Evolutionary conservation across 92 coral and sea anemone genomes (phyloP).

Genomic region (Meandrina meandrites): DNA sequence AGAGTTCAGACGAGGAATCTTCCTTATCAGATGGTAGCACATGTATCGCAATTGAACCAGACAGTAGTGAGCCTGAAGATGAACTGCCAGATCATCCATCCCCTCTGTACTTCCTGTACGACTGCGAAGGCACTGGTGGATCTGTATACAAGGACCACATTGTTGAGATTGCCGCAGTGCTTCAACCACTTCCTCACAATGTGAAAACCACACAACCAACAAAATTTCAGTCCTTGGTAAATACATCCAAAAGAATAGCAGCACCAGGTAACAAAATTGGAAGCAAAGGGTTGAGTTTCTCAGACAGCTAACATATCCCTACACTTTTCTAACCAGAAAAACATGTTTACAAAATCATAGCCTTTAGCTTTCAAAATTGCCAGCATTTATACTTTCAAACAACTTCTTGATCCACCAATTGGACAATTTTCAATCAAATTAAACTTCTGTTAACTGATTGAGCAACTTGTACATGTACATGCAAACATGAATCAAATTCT

Average conservation of each 20-base stretch:
- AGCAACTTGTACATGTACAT: too few species aligned
- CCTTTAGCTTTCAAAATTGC: too few species aligned
- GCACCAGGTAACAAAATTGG: conserved; percentile 36
- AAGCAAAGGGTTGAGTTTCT: too few species aligned
- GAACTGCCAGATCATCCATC: too few species aligned
- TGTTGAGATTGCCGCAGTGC: conserved; percentile 55
- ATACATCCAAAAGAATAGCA: conserved; percentile 42
- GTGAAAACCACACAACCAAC: background rate
- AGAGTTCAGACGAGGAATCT: conserved; percentile 6
- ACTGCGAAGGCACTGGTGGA: conserved; percentile 51
- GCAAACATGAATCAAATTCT: too few species aligned
- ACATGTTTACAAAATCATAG: background rate
- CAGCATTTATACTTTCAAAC: too few species aligned
- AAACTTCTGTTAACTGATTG: too few species aligned
- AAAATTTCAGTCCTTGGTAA: conserved; percentile 41
- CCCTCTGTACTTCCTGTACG: conserved; percentile 49
- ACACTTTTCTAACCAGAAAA: background rate
- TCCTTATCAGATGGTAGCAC: background rate
- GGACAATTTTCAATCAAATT: too few species aligned
- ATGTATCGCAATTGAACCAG: too few species aligned
- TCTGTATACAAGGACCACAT: conserved; percentile 51
- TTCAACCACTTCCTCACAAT: conserved; percentile 44
- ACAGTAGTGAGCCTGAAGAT: too few species aligned
- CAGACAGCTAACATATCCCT: background rate
- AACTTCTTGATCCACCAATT: too few species aligned